Evolutionary conservation across 2,797 vertebrate species (phyloP), one percentile per base, ranked within the genome.

Genomic region (Cynodonichthys magdalenae): DNA sequence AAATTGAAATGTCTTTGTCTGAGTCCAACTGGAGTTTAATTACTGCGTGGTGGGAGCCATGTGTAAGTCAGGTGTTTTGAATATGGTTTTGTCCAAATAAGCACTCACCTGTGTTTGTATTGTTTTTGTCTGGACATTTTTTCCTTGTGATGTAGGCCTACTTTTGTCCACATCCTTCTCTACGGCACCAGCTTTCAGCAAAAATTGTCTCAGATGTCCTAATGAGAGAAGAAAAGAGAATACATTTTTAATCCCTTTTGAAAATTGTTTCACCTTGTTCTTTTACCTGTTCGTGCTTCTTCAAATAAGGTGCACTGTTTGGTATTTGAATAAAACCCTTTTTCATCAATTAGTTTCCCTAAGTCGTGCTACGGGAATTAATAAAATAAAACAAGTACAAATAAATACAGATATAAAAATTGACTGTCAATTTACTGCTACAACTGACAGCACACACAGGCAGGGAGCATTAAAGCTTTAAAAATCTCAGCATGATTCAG

Each of bases 91-190:
- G 48, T 20, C 18, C 17, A 59, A 45, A 61, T 24, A 63, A 19
- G 39, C 48, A 12, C 34, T 66, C 29, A 77, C 64, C 59, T 59
- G 48, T 66, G 46, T 59, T 67, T 50, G 17, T n/a, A 36, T 48
- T 65, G 8, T 52, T 5, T 18, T 1, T 17, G 27, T 52, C n/a
- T 39, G 12, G 39, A 44, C 17, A 17, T 17, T 15, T 4, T 62
- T 36, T 52, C n/a, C 42, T 52, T 48, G 15, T 34, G 7, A 6
- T 41, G 29, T 15, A 24, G 24, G 24, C 24, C 24, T 24, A 29
- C 3, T 24, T 64, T n/a, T 14, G 46, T 42, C 50, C 5, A 18
- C 3, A 39, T 55, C 8, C 29, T 24, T 53, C 9, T 53, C 9
- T 19, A 48, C 2, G 0, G 42, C 51, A 48, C 64, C 44, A 57